Conservation (phyloP, 64 coral and sea anemone genomes). For the Montipora cactus region DNA sequence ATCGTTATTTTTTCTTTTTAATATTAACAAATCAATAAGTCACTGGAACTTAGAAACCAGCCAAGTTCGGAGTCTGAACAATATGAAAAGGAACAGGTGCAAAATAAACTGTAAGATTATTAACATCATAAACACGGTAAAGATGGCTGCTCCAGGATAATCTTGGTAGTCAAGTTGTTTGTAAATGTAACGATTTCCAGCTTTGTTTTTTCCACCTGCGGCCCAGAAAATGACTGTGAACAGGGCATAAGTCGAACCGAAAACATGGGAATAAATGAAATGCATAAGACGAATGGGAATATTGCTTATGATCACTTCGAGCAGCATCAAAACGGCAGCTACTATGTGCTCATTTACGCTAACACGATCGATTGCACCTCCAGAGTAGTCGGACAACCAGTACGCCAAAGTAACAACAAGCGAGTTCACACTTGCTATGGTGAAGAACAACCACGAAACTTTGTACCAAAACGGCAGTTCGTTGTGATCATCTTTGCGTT, state of each 20-base stretch:
- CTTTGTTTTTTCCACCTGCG: slow-evolving; percentile 34
- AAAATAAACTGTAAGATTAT: slow-evolving; percentile 31
- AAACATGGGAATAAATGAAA: slow-evolving; percentile 62
- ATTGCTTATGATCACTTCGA: slow-evolving; percentile 73
- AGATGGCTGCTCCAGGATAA: neutral
- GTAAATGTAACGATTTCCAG: slow-evolving; percentile 71
- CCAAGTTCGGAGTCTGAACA: slow-evolving; percentile 50
- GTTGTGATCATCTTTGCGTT: slow-evolving; percentile 37
- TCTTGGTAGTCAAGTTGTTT: slow-evolving; percentile 58
- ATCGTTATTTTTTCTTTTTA: no score
- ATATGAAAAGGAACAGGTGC: slow-evolving; percentile 18
- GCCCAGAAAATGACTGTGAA: slow-evolving; percentile 83
- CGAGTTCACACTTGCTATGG: slow-evolving; percentile 63
- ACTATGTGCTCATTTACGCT: slow-evolving; percentile 54
- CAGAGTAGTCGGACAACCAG: slow-evolving; percentile 57
- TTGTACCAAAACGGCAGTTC: slow-evolving; percentile 42
- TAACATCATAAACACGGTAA: slow-evolving; percentile 43
- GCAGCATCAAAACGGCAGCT: slow-evolving; percentile 58
- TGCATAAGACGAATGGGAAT: slow-evolving; percentile 75
- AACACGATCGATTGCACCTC: slow-evolving; percentile 31
- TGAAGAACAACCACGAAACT: slow-evolving; percentile 71
- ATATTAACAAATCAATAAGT: neutral
- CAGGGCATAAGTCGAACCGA: slow-evolving; percentile 65
- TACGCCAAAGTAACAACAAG: slow-evolving; percentile 62
- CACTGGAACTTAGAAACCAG: slow-evolving; percentile 24